phyloP scores from a whole-genome alignment of 2,888 invertebrate species.

The Rhorus exstirpatorius region DNA sequence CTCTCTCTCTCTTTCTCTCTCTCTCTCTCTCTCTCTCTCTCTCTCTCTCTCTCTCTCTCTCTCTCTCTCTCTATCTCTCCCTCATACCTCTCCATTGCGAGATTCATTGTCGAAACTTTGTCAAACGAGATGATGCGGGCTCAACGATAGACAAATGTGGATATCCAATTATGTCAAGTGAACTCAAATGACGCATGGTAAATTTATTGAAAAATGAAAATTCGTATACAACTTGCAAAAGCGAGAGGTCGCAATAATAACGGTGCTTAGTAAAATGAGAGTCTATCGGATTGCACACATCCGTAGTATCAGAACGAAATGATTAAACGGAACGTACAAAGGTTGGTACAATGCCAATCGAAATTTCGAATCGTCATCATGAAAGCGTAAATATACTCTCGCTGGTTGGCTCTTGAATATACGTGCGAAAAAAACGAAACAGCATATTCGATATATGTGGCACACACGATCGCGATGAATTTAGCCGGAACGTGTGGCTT shows the following conservation, averaged over 20 bases:
- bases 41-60: neutral
- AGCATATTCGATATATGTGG: no score
- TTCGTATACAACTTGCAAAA: neutral
- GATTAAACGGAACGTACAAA: neutral
- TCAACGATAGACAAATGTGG: slow-evolving; percentile 5
- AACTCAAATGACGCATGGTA: no score
- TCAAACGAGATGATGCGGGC: slow-evolving; percentile 31
- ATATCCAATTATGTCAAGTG: slow-evolving; percentile 10
- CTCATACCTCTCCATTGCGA: neutral
- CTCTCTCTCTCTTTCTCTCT: neutral
- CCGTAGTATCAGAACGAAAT: no score
- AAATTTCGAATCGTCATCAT: neutral
- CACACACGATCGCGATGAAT: no score
- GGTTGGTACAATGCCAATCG: slow-evolving; percentile 14
- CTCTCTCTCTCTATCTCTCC: neutral
- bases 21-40: neutral
- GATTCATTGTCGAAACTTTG: slow-evolving; percentile 51
- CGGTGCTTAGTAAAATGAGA: neutral
- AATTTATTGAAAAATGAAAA: neutral
- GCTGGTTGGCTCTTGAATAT: slow-evolving; percentile 23
- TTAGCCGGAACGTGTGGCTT: neutral
- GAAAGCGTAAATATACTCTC: slow-evolving; percentile 34
- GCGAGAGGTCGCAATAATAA: neutral
- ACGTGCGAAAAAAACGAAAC: neutral
- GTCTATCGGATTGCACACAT: slow-evolving; percentile 11